These are phyloP conservation scores for Leptarthrus brevirostris DNA, from an alignment of 2,888 invertebrate genomes.

Conservation along the genomic window DNA sequence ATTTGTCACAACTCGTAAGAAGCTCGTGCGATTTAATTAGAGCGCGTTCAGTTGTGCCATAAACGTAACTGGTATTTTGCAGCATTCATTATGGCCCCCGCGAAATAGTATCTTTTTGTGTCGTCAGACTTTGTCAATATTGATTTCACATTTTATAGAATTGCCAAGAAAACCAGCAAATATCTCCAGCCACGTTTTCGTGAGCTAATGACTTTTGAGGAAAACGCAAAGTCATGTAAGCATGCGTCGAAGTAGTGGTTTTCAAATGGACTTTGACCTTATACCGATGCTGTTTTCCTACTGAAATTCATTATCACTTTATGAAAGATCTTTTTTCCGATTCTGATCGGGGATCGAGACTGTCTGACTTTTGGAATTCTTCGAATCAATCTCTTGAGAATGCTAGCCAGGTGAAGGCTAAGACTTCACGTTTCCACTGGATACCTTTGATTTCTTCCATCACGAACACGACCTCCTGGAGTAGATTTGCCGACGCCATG, in stretches of 20 bases:
- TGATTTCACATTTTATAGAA: slow-evolving; percentile 12
- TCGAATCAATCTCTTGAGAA: slow-evolving; percentile 1
- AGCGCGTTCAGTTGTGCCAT: not conserved
- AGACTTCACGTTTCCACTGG: not conserved
- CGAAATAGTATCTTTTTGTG: slow-evolving; percentile 16
- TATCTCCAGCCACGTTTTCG: not conserved
- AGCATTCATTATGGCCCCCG: not conserved
- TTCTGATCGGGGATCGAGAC: slow-evolving; percentile 7
- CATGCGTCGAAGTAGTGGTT: no score
- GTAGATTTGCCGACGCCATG: slow-evolving; percentile 21
- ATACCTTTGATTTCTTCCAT: not conserved
- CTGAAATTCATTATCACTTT: slow-evolving; percentile 6
- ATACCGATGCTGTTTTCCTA: no score
- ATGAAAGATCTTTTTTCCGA: slow-evolving; percentile 1
- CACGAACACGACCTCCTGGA: slow-evolving; percentile 21
- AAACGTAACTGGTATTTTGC: not conserved
- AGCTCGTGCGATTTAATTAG: slow-evolving; percentile 31
- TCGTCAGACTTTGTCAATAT: not conserved
- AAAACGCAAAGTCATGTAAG: not conserved
- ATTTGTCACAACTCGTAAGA: slow-evolving; percentile 33
- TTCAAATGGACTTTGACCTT: not conserved
- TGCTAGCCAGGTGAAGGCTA: slow-evolving; percentile 7
- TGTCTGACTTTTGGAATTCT: slow-evolving; percentile 10
- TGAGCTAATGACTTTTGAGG: slow-evolving; percentile 4
- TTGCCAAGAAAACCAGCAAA: no score